Evolutionary conservation across 2,888 invertebrate genomes (phyloP), one percentile per base, ranked within the genome.

Genomic region (Apodemia zela): DNA sequence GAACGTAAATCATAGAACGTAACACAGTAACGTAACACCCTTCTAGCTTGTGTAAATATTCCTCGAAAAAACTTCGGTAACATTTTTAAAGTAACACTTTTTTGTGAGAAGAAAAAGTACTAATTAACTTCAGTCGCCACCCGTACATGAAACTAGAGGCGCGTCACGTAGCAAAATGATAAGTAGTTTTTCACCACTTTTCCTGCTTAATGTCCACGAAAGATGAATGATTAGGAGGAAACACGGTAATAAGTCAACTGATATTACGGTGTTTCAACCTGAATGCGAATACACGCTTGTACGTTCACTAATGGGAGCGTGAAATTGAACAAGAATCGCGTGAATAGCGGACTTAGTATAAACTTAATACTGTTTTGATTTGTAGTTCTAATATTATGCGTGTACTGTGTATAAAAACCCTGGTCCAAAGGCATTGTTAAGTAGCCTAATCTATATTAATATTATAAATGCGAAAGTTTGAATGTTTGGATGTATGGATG

Each of bases 161-260:
- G 67, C 60, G 65, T 67, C 69, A 65, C 66, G 63, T 66, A 69
- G 61, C 64, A 61, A 69, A 67, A 64, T 67, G 65, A 66, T 66
- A 65, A 67, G 67, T 67, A 63, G 67, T 63, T 68, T 70, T 70
- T 68, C 68, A 68, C 65, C 68, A 67, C 68, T 70, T 69, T 69
- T 69, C 63, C 63, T 63, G 64, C 65, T 65, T 71, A 68, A 69
- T 66, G 70, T 65, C 66, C 62, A 60, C 49, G 65, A 63, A 66
- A 67, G 65, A 71, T 67, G 66, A 67, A 68, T 68, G 67, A 68
- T 66, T 57, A 58, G 42, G 64, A 47, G 59, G 59, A 64, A 67
- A 67, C 62, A 68, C 60, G 33, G 65, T 63, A 62, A 66, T 67
- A 67, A 66, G 51, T 61, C 61, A 63, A 59, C 38, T 29, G 54